Conservation (phyloP, 2,888 invertebrate genomes). For the Brachyptera risi region DNA sequence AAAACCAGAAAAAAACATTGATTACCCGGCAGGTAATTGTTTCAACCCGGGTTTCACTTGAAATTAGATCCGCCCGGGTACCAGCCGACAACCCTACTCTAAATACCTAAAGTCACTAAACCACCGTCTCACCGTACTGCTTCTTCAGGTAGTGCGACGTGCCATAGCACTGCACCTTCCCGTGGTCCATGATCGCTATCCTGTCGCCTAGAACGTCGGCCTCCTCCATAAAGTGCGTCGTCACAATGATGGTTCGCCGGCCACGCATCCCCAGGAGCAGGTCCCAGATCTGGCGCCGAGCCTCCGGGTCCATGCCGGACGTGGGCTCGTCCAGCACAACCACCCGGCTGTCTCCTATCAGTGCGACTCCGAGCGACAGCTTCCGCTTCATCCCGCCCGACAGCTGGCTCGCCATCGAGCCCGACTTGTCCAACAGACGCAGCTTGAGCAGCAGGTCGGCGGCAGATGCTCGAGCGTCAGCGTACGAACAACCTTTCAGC, state of each 20-base stretch:
- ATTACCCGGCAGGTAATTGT: no score
- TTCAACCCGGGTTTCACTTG: no score
- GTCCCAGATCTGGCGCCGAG: slow-evolving; percentile 76
- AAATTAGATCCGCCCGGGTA: no score
- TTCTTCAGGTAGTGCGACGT: no score
- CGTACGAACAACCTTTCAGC: slow-evolving; percentile 57
- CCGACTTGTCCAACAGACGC: slow-evolving; percentile 59
- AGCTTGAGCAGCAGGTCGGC: slow-evolving; percentile 56
- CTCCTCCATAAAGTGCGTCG: slow-evolving; percentile 95
- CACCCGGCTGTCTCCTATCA: slow-evolving; percentile 69
- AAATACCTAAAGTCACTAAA: no score
- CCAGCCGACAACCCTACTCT: no score
- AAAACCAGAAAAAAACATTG: no score
- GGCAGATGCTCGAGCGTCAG: slow-evolving; percentile 51
- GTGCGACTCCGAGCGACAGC: slow-evolving; percentile 78
- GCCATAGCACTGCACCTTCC: no score
- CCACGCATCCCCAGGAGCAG: slow-evolving; percentile 53
- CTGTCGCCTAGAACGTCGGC: no score
- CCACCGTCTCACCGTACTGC: no score
- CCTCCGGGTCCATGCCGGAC: slow-evolving; percentile 91
- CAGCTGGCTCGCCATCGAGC: slow-evolving; percentile 56
- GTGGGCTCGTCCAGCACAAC: no score
- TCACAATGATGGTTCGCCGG: slow-evolving; percentile 75
- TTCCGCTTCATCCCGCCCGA: slow-evolving; percentile 95
- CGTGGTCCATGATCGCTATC: no score